Evolutionary conservation across 2,113 vertebrate species (phyloP), one percentile per base, ranked within the genome.

Genomic region (Chaenogobius annularis): DNA sequence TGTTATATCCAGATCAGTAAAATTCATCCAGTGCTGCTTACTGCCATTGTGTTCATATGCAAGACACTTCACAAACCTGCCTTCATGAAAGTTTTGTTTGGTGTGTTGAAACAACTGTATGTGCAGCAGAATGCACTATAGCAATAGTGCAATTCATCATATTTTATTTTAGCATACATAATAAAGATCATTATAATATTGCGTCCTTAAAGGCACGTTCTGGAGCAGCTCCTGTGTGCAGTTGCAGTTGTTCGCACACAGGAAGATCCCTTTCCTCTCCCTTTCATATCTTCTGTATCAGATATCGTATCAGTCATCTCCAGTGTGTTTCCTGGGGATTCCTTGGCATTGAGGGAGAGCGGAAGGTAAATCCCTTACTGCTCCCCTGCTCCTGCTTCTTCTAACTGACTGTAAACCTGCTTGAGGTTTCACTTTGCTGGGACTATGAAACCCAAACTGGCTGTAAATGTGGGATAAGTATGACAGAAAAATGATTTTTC

Each of bases 361-460:
- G 1, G 69, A 79, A 44, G 20, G 43, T 15, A 31, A 67, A 59
- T 73, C 69, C 70, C 66, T 67, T 55, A 48, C 64, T 56, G 26
- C 66, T 54, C 63, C 31, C 66, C 43, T 46, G n/a, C 54, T 75
- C 67, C 55, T 44, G 52, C 14, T 8, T 69, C 66, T 74, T 70
- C 84, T 74, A 35, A 78, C 66, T 78, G 72, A 83, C 69, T 85
- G 74, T 84, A 84, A 89, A 76, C 80, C 73, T 81, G 74, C 79
- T 88, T 79, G 81, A 67, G 78, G 84, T 87, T 83, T 89, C 72
- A 88, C 79, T 87, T 63, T 89, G 85, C 83, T 86, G 81, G 37
- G 85, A 78, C 87, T 68, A 87, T 91, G 88, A 92, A 92, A 92
- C 85, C 56, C 77, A 89, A 90, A 88, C 88, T 80, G 85, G 63